Evolutionary conservation across 2,888 invertebrate genomes (phyloP), one percentile per base, ranked within the genome.

Genomic region (Gasteruption jaculator): DNA sequence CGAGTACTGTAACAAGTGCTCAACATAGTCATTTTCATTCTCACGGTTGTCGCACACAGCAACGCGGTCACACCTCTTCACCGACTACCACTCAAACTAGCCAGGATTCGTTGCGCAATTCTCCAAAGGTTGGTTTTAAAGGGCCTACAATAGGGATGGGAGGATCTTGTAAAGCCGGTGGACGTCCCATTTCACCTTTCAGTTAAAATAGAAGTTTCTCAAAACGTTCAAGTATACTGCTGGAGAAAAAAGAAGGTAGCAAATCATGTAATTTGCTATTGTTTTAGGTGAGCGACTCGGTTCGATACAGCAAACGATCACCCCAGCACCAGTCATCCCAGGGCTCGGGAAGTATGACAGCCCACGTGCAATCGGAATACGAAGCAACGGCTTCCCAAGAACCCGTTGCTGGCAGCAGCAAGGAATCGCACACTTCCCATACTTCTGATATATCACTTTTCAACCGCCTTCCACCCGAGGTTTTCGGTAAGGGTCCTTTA

Each of bases 381-480:
- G 55, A 61, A 20, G 33, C 43, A 33, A 31, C 42, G 18, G 41
- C 45, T 6, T 43, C 57, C 12, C 60, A 64, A 48, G 66, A 66
- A 46, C 66, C 66, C 14, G 51, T 65, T 32, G 64, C 66, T 16
- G 66, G 66, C 18, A 66, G 66, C 22, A 66, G 66, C 42, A 66
- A 66, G 48, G 65, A 62, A 33, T 52, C 50, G 4, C 58, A 60
- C n/a, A 45, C 62, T 4, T 58, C 63, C 4, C 61, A n/a, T n/a
- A n/a, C n/a, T n/a, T n/a, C 64, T 3, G 66, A 66, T 30, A 65
- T 64, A 42, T 65, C 71, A 16, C 54, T 70, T 35, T 64, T 70
- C 33, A 69, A 69, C 54, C 62, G 68, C 41, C 56, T 70, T 43
- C 69, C 71, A 19, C 70, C 71, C 8, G 67, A 68, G 55, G 60